Conservation (phyloP, 2,113 vertebrate species). For the Nematolebias whitei region DNA sequence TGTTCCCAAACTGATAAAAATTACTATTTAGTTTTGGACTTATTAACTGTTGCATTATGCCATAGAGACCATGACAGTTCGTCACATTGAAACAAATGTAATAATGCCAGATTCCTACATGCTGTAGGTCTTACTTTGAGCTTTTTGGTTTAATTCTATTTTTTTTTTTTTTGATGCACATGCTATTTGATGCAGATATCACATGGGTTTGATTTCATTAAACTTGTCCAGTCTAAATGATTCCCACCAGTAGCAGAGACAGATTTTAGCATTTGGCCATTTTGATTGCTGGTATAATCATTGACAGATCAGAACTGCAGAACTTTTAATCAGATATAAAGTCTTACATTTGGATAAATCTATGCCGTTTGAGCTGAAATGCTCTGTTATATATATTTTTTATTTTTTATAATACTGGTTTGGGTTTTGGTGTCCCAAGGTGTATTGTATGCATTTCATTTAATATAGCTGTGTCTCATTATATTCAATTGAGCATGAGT, state of each 20-base stretch:
- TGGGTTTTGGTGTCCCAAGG: slow-evolving; percentile 24
- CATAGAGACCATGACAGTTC: background rate
- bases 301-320: slow-evolving; percentile 18
- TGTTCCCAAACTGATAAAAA: background rate
- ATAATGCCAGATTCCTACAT: slow-evolving; percentile 11
- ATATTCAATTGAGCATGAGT: slow-evolving; percentile 54
- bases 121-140: slow-evolving; percentile 28
- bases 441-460: background rate
- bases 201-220: slow-evolving; percentile 11
- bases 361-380: slow-evolving; percentile 13
- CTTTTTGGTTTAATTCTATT: too few species aligned
- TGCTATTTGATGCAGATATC: slow-evolving; percentile 30
- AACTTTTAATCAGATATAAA: slow-evolving; percentile 26
- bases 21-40: background rate
- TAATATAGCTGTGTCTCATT: background rate
- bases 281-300: slow-evolving; percentile 10
- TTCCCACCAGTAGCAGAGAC: slow-evolving; percentile 14
- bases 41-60: background rate
- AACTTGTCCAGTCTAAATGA: slow-evolving; percentile 16
- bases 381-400: slow-evolving; percentile 1
- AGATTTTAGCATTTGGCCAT: slow-evolving; percentile 3
- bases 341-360: slow-evolving; percentile 30
- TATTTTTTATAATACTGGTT: slow-evolving; percentile 34
- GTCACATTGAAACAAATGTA: background rate
- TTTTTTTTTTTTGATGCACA: background rate